phyloP scores from a whole-genome alignment of 2,797 vertebrate species.

The Propithecus perrieri region DNA sequence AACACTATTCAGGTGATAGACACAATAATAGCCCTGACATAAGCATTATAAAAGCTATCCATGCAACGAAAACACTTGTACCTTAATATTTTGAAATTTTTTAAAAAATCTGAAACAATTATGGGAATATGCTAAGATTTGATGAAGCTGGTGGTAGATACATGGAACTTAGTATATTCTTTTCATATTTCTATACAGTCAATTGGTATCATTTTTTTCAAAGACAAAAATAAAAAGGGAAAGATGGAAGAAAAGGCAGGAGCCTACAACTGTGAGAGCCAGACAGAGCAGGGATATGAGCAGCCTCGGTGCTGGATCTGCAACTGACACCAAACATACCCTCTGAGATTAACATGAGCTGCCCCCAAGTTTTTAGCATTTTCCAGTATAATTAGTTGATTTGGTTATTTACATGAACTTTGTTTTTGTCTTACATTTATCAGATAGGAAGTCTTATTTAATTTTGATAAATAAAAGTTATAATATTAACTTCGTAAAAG shows the following conservation, averaged over 20 bases:
- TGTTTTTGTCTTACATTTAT: neutral
- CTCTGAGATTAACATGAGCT: neutral
- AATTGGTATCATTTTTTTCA: neutral
- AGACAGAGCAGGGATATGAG: neutral
- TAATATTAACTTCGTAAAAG: neutral
- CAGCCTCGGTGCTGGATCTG: accelerated
- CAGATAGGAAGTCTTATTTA: neutral
- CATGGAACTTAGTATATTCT: neutral
- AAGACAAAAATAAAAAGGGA: neutral
- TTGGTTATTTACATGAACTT: neutral
- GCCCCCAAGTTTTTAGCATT: neutral
- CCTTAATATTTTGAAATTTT: neutral
- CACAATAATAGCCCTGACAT: neutral
- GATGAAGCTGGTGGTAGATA: neutral
- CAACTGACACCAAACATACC: neutral
- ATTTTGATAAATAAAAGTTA: neutral
- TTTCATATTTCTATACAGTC: neutral
- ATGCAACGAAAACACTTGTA: neutral
- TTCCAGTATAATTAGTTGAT: neutral
- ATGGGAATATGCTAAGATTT: neutral
- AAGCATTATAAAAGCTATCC: neutral
- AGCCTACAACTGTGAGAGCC: neutral
- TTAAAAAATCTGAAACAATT: neutral
- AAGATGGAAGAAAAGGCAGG: neutral
- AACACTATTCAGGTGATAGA: neutral